Percentiles rank a stretch among this genome's conserved stretches.
phyloP scores from a whole-genome alignment of 1,140 invertebrate genomes.

The Drepana arcuata region DNA sequence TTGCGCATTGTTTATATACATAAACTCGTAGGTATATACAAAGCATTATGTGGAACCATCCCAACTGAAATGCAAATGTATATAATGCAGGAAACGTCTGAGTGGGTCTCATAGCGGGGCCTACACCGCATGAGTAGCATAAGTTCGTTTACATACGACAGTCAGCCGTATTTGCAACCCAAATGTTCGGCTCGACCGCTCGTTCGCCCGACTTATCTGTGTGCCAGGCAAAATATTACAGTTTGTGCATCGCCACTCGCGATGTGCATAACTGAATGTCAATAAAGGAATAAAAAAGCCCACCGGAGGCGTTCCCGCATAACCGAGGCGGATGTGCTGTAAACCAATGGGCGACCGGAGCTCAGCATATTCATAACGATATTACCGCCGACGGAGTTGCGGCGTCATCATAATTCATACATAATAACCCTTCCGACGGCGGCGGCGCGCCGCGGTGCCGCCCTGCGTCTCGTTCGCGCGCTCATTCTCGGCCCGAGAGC shows the following conservation, averaged over 20 bases:
- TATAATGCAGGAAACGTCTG: conserved; percentile 71
- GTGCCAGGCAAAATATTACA: conserved; percentile 66
- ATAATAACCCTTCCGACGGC: conserved; percentile 69
- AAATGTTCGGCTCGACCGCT: conserved; percentile 58
- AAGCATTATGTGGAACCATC: no score
- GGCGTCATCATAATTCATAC: conserved; percentile 70
- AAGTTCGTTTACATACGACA: conserved; percentile 70
- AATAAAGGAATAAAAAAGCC: conserved; percentile 68
- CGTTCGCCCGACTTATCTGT: conserved; percentile 57
- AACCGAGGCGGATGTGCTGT: conserved; percentile 57
- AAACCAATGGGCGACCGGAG: conserved; percentile 60
- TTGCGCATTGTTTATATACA: no score
- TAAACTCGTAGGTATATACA: no score
- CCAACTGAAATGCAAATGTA: conserved; percentile 67
- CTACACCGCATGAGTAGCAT: conserved; percentile 62
- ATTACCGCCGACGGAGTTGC: conserved; percentile 65
- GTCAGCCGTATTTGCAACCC: conserved; percentile 66
- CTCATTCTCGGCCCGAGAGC: conserved; percentile 17
- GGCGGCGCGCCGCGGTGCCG: conserved; percentile 40
- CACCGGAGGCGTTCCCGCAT: conserved; percentile 63
- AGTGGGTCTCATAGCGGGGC: conserved; percentile 64
- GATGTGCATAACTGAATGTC: conserved; percentile 69
- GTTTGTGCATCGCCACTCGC: conserved; percentile 61
- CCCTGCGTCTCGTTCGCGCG: conserved; percentile 54
- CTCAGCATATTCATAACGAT: conserved; percentile 69